These are phyloP conservation scores for Temnothorax ravouxi DNA, from an alignment of 2,888 invertebrate genomes.

Conservation along the genomic window DNA sequence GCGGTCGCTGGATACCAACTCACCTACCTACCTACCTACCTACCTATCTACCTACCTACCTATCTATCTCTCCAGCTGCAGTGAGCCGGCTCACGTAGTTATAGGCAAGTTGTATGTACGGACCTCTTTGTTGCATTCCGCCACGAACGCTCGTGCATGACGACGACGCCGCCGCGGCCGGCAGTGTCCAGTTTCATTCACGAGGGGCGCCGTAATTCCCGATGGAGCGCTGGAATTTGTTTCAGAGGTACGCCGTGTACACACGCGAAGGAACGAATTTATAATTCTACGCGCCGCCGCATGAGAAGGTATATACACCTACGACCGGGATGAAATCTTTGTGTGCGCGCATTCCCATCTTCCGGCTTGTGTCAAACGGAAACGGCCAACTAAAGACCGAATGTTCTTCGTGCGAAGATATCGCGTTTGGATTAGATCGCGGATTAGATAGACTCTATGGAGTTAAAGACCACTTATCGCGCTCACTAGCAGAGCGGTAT, in stretches of 20 bases:
- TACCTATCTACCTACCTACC: slow-evolving; percentile 54
- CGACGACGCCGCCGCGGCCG: slow-evolving; percentile 45
- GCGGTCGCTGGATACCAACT: slow-evolving; percentile 56
- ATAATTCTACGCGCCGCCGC: slow-evolving; percentile 28
- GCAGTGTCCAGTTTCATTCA: slow-evolving; percentile 81
- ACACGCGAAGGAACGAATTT: slow-evolving; percentile 52
- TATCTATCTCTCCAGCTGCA: slow-evolving; percentile 47
- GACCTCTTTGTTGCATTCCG: slow-evolving; percentile 80
- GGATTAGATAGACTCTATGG: slow-evolving; percentile 27
- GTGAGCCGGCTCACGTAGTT: slow-evolving; percentile 55
- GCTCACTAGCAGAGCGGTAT: neutral
- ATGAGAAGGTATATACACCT: slow-evolving; percentile 20
- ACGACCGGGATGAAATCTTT: slow-evolving; percentile 39
- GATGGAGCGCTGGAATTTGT: slow-evolving; percentile 61
- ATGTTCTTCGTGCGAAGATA: slow-evolving; percentile 19
- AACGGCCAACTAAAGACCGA: slow-evolving; percentile 20
- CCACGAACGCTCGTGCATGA: slow-evolving; percentile 66
- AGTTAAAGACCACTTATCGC: slow-evolving; percentile 20
- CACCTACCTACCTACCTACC: slow-evolving; percentile 55
- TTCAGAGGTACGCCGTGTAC: slow-evolving; percentile 44
- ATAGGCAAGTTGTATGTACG: slow-evolving; percentile 64
- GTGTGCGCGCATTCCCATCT: slow-evolving; percentile 14
- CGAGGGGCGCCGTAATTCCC: slow-evolving; percentile 64
- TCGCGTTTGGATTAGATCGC: slow-evolving; percentile 31
- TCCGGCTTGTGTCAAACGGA: slow-evolving; percentile 33